A percentile compares a stretch with the other conserved stretches of the same genome.
phyloP scores from a whole-genome alignment of 2,888 invertebrate species.

The Furcula furcula region DNA sequence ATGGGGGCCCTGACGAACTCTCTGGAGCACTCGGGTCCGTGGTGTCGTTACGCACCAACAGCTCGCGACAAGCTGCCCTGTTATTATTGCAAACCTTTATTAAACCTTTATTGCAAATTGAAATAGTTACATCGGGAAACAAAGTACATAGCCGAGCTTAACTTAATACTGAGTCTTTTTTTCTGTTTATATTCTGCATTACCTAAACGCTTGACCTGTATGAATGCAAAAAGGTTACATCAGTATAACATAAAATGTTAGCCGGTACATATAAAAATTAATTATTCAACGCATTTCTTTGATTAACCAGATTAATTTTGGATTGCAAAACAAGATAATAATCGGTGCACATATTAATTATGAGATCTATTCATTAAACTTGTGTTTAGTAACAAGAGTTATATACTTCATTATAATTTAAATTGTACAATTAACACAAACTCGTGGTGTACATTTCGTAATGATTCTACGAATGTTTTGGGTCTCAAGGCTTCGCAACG shows the following conservation, averaged over 20 bases:
- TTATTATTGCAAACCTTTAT: too few relatives aligned
- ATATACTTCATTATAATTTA: constrained; percentile 29
- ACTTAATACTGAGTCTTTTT: too few relatives aligned
- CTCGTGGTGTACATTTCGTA: constrained; percentile 14
- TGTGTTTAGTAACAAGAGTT: constrained; percentile 18
- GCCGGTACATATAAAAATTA: neutral
- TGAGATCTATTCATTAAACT: constrained; percentile 16
- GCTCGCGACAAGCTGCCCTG: too few relatives aligned
- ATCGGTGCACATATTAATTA: constrained; percentile 11
- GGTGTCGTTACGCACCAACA: too few relatives aligned
- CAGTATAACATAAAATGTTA: neutral
- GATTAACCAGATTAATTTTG: neutral
- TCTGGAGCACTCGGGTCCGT: too few relatives aligned
- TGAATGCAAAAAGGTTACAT: neutral
- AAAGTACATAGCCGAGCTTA: too few relatives aligned
- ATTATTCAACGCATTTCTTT: neutral
- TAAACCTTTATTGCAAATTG: too few relatives aligned
- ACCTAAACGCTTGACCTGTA: too few relatives aligned
- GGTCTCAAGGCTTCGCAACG: constrained; percentile 26
- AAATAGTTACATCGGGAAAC: too few relatives aligned
- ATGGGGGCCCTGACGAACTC: too few relatives aligned
- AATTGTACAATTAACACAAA: constrained; percentile 35
- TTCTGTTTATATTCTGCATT: too few relatives aligned
- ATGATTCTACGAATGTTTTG: constrained; percentile 7
- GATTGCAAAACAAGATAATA: constrained; percentile 9